phyloP scores from a whole-genome alignment of 1,140 invertebrate species.

The Phymorhynchus buccinoides region DNA sequence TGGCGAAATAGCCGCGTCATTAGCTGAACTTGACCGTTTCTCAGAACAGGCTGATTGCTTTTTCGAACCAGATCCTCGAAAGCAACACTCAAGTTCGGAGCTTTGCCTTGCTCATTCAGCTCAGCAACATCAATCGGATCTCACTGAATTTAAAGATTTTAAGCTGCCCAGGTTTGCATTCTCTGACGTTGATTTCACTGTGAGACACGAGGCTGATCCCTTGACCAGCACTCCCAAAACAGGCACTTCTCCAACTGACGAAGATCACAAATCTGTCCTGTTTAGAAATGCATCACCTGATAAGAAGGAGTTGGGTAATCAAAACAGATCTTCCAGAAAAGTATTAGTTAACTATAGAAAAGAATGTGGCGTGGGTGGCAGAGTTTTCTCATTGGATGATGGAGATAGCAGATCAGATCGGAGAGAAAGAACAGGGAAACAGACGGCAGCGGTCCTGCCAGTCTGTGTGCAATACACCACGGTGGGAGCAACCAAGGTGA shows the following conservation, averaged over 20 bases:
- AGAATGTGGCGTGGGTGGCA: too few species aligned
- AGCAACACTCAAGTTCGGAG: neutral
- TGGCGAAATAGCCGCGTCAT: neutral
- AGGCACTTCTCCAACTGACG: neutral
- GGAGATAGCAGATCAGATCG: neutral
- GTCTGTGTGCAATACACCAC: neutral
- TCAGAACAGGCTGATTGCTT: neutral
- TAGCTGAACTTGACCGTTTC: neutral
- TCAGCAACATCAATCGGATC: neutral
- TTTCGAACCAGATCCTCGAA: neutral
- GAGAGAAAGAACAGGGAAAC: neutral
- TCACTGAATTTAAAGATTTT: neutral
- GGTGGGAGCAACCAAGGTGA: neutral
- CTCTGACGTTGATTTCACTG: neutral
- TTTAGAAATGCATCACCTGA: neutral
- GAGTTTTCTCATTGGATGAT: too few species aligned
- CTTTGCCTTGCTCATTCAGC: neutral
- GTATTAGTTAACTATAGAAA: too few species aligned
- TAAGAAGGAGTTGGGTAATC: neutral
- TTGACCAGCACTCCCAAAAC: neutral
- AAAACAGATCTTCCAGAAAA: too few species aligned
- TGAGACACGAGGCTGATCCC: neutral
- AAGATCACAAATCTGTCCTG: neutral
- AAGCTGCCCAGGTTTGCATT: neutral
- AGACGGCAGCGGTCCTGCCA: neutral